These are phyloP conservation scores for Synanthedon myopaeformis DNA, from an alignment of 2,888 invertebrate genomes.

Conservation along the genomic window DNA sequence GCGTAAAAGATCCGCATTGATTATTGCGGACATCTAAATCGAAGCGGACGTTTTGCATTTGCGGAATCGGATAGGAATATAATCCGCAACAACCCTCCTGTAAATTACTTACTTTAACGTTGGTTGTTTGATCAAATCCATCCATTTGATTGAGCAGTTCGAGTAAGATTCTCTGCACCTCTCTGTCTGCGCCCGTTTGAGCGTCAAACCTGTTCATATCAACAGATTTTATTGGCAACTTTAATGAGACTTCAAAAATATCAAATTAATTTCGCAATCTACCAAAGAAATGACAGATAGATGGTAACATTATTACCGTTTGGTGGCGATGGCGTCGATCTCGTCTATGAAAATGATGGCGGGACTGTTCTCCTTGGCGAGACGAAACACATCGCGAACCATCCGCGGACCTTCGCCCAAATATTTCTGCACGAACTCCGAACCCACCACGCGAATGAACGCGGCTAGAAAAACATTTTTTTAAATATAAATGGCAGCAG, in stretches of 20 bases:
- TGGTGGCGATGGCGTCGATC: slow-evolving; percentile 99
- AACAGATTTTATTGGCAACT: background rate
- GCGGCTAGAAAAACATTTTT: slow-evolving; percentile 75
- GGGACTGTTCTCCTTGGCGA: slow-evolving; percentile 99
- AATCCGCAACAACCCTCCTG: too few species aligned
- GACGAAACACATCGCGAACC: slow-evolving; percentile 98
- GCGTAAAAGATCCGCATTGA: too few species aligned
- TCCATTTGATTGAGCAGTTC: slow-evolving; percentile 99
- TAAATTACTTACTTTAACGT: slow-evolving; percentile 84
- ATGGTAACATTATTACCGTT: slow-evolving; percentile 67
- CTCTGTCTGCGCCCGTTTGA: slow-evolving; percentile 97
- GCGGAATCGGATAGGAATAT: too few species aligned
- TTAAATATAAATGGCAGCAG: background rate
- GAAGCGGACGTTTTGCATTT: too few species aligned
- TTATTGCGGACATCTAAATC: too few species aligned
- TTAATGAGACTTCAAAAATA: background rate
- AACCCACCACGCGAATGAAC: slow-evolving; percentile 98
- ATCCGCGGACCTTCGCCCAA: slow-evolving; percentile 98
- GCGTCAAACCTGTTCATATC: slow-evolving; percentile 81
- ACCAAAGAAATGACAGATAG: background rate
- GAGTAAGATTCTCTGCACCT: slow-evolving; percentile 96
- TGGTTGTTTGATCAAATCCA: slow-evolving; percentile 99
- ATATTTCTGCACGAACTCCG: slow-evolving; percentile 99
- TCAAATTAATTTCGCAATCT: background rate
- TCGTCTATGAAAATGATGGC: slow-evolving; percentile 99